A percentile compares a stretch with the other conserved stretches of the same genome.
Evolutionary conservation across 2,888 invertebrate genomes (phyloP).

Genomic region (Eupithecia dodoneata): DNA sequence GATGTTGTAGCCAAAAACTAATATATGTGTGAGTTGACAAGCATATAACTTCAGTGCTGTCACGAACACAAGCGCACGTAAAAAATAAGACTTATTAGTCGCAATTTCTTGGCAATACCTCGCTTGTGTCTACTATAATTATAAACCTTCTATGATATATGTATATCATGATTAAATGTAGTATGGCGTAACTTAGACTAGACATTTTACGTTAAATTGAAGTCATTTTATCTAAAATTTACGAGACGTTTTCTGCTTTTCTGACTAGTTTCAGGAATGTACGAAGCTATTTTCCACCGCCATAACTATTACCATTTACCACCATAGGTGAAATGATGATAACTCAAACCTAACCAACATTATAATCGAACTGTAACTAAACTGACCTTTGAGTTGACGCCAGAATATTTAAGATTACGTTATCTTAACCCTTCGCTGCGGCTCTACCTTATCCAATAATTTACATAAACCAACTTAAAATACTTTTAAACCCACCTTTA

Average conservation of each 20-base stretch:
- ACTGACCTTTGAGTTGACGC: slow-evolving; percentile 55
- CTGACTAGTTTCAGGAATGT: background rate
- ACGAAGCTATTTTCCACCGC: background rate
- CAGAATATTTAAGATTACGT: slow-evolving; percentile 66
- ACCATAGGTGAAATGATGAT: background rate
- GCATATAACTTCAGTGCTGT: no score
- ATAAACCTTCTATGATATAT: no score
- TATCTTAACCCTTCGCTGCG: slow-evolving; percentile 63
- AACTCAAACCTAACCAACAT: slow-evolving; percentile 4
- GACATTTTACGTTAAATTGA: background rate
- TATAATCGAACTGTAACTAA: slow-evolving; percentile 28
- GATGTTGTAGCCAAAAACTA: no score
- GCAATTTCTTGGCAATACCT: no score
- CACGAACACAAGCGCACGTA: no score
- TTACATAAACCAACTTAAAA: slow-evolving; percentile 42
- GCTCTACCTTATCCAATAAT: slow-evolving; percentile 57
- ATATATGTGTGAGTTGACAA: no score
- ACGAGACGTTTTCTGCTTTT: background rate
- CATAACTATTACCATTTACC: background rate
- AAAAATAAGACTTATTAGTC: no score
- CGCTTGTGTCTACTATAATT: no score
- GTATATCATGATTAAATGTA: no score
- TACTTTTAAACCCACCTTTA: slow-evolving; percentile 33
- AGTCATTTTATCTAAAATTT: no score
- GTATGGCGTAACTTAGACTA: no score